Conservation (phyloP, 2,797 vertebrate genomes). For the Graptemys geographica region DNA sequence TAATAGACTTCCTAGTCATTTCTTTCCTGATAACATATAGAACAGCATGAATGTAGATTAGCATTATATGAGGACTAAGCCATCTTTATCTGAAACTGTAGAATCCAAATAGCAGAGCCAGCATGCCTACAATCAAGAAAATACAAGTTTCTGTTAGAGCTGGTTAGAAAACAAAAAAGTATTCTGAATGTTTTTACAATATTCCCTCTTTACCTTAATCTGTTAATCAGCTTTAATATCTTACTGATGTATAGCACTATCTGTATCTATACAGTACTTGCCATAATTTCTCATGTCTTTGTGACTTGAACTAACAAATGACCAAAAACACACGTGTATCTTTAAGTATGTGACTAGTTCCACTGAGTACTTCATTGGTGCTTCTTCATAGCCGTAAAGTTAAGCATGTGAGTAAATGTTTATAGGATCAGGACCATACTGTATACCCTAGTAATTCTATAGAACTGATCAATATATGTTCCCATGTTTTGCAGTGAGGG, state of each 20-base stretch:
- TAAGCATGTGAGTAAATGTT: neutral
- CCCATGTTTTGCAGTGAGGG: neutral
- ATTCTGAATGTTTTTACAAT: neutral
- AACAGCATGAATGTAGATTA: neutral
- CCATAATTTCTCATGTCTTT: neutral
- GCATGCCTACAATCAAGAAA: neutral
- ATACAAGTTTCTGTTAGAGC: neutral
- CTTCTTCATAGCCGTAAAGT: neutral
- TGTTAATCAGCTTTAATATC: neutral
- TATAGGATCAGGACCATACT: neutral
- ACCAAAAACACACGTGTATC: neutral
- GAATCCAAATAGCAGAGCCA: neutral
- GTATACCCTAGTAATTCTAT: neutral
- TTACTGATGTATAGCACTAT: neutral
- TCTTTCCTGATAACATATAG: neutral
- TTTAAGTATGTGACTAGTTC: neutral
- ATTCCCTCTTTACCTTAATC: neutral
- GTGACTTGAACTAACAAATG: neutral
- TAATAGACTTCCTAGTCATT: slow-evolving; percentile 19
- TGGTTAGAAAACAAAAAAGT: neutral
- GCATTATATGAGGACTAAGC: neutral
- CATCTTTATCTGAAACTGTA: neutral
- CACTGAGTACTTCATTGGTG: neutral
- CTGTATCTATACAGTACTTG: neutral
- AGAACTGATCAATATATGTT: neutral